Evolutionary conservation across 2,797 vertebrate genomes (phyloP).

Genomic region (Artibeus jamaicensis): DNA sequence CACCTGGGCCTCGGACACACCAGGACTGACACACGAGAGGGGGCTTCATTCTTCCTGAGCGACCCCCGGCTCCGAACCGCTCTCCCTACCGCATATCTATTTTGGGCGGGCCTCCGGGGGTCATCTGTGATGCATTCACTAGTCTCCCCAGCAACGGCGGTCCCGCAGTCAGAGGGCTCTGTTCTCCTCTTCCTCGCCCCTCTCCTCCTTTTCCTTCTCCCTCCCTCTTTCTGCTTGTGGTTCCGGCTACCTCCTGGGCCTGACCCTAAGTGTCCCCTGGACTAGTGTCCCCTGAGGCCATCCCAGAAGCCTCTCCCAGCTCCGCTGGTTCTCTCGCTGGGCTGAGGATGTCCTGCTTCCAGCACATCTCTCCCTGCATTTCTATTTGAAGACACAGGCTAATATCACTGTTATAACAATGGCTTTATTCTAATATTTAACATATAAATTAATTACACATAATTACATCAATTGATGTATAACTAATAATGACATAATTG

Average conservation of each 20-base stretch:
- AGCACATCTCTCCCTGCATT: not conserved
- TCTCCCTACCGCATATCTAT: too few relatives aligned
- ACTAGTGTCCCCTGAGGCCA: not conserved
- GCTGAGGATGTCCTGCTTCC: not conserved
- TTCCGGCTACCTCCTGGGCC: not conserved
- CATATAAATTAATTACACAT: not conserved
- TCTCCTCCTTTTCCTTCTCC: accelerated
- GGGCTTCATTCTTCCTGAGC: not conserved
- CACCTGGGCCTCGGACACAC: not conserved
- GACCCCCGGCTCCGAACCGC: not conserved
- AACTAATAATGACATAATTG: not conserved
- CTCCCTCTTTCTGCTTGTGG: not conserved
- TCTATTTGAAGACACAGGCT: not conserved
- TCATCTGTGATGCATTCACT: accelerated
- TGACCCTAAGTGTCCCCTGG: not conserved
- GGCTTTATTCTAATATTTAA: not conserved
- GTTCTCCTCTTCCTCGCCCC: not conserved
- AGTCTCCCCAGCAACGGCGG: not conserved
- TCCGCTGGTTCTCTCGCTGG: not conserved
- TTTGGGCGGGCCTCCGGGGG: too few relatives aligned
- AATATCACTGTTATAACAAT: not conserved
- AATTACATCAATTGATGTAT: not conserved
- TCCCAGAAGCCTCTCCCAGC: not conserved
- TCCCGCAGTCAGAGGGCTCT: not conserved
- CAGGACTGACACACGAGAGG: not conserved